phyloP scores from a whole-genome alignment of 2,113 vertebrate species.

The Colaptes auratus region DNA sequence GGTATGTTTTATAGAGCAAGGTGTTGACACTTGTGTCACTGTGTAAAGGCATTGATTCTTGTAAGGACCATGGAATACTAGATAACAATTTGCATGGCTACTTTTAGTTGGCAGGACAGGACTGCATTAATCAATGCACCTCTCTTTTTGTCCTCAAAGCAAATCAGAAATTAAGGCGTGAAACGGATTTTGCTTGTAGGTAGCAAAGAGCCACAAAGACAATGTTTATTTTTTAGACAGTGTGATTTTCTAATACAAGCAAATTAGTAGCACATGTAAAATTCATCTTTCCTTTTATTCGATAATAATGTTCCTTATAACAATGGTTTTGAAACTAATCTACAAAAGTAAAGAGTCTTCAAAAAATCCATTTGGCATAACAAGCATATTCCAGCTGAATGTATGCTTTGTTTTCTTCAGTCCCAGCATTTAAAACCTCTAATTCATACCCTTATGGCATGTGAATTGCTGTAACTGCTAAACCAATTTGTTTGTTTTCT shows the following conservation, averaged over 20 bases:
- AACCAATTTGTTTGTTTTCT: conserved; percentile 46
- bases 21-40: background rate
- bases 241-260: background rate
- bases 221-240: background rate
- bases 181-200: background rate
- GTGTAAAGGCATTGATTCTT: background rate
- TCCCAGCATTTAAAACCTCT: conserved; percentile 17
- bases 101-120: background rate
- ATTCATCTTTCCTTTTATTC: background rate
- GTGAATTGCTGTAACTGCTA: conserved; percentile 35
- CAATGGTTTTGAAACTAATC: background rate
- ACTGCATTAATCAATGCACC: background rate
- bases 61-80: background rate
- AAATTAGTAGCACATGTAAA: background rate
- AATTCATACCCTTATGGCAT: conserved; percentile 8
- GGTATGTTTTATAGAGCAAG: background rate
- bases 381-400: background rate
- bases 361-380: background rate
- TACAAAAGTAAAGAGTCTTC: background rate
- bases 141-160: background rate
- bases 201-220: background rate
- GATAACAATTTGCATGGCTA: background rate
- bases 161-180: background rate
- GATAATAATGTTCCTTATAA: background rate
- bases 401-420: background rate